Evolutionary conservation across 2,797 vertebrate species (phyloP), one percentile per base, ranked within the genome.

Genomic region (Melanotaenia boesemani): DNA sequence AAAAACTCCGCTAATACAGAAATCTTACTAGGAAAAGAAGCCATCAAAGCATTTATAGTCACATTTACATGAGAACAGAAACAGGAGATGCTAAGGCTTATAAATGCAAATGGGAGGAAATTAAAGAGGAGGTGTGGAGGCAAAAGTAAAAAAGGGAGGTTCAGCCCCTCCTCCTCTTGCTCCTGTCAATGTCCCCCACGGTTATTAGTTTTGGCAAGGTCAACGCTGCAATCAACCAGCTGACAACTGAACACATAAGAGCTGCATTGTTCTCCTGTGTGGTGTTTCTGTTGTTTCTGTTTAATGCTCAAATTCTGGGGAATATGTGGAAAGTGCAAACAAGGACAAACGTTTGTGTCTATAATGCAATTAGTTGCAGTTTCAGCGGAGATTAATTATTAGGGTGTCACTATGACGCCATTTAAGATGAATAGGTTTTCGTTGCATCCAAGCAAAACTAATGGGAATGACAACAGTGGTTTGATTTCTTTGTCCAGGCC

Each of bases 201-300:
- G 62, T 84, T 74, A 41, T 72, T 52, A 72, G 87, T 67, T 84
- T 72, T 80, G 84, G 84, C 88, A 91, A 91, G 91, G 87, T 91
- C 89, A 88, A 63, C 61, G 22, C 52, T 57, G 22, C 71, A 76
- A 82, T 88, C 84, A 81, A 52, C 52, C 22, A 32, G 67, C 72
- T 76, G 88, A 78, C 69, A 81, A 76, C 70, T 67, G 56, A 82
- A 84, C 77, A 58, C 76, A 67, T 36, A 32, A 63, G 37, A 58
- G 67, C 46, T 24, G 66, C 52, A 74, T 88, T 86, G 86, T 86
- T 74, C 72, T 65, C 24, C 59, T 39, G 41, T 63, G 63, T 41
- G 24, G 63, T 63, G 77, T 32, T 32, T 32, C 30, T 5, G 30
- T 10, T 30, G 57, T 32, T 39, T 59, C 36, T 54, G 36, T 30